Percentiles rank a stretch among this genome's conserved stretches.
Evolutionary conservation across 2,797 vertebrate species (phyloP).

Genomic region (Enteromius fasciolatus): DNA sequence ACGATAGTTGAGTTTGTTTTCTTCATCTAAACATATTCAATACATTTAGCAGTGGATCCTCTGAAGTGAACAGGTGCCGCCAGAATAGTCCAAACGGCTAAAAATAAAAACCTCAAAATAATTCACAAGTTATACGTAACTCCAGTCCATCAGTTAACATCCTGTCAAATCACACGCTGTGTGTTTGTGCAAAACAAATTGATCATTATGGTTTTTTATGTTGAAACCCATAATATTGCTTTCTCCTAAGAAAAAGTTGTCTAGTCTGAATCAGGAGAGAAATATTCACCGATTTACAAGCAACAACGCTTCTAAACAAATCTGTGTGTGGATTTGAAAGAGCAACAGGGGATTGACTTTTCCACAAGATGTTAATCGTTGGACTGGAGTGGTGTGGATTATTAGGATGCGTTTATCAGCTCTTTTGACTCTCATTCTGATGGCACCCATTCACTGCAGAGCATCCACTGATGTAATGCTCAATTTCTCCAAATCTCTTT

Average conservation of each 20-base stretch:
- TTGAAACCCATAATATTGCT: neutral
- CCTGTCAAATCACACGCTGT: neutral
- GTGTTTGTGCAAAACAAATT: neutral
- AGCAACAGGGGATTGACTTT: too few relatives aligned
- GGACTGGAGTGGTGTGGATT: neutral
- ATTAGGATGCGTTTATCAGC: neutral
- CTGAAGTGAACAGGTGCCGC: neutral
- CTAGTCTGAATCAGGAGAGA: neutral
- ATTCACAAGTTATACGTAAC: neutral
- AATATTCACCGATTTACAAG: neutral
- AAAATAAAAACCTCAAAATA: neutral
- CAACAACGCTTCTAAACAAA: too few relatives aligned
- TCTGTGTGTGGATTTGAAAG: too few relatives aligned
- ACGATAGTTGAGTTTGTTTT: neutral
- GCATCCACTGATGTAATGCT: neutral
- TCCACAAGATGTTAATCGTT: neutral
- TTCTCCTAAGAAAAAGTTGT: neutral
- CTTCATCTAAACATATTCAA: neutral
- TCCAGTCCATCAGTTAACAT: neutral
- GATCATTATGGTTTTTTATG: neutral
- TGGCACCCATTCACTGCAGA: neutral
- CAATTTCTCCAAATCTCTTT: neutral
- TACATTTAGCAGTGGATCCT: neutral
- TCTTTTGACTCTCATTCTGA: neutral
- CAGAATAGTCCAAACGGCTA: neutral